These are phyloP conservation scores for Ranitomeya imitator DNA, from an alignment of 2,113 vertebrate species.

Conservation along the genomic window DNA sequence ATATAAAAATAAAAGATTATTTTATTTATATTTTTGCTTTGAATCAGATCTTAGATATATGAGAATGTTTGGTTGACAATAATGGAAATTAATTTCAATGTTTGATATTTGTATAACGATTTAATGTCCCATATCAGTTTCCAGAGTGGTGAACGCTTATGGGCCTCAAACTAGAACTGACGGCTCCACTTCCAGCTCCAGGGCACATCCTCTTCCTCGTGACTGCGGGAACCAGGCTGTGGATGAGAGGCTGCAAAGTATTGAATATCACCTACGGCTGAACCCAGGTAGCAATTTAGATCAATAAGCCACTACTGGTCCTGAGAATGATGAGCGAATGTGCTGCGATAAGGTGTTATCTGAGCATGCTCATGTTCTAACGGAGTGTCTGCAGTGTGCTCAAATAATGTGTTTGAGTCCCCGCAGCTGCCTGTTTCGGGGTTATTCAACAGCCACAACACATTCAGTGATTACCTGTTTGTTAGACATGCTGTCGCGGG, in stretches of 20 bases:
- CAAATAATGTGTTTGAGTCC: too few species aligned
- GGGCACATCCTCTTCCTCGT: conserved; percentile 65
- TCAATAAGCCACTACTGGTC: too few species aligned
- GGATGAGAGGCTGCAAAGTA: conserved; percentile 92
- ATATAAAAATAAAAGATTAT: too few species aligned
- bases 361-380: too few species aligned
- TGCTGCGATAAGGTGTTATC: too few species aligned
- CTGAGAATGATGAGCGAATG: too few species aligned
- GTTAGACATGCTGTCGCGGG: too few species aligned
- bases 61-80: neutral
- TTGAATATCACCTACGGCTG: conserved; percentile 90
- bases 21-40: neutral
- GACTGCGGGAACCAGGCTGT: conserved; percentile 89
- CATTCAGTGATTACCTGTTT: too few species aligned
- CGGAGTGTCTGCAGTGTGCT: too few species aligned
- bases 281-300: conserved; percentile 75
- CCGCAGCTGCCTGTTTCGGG: too few species aligned
- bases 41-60: neutral
- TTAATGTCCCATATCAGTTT: conserved; percentile 73
- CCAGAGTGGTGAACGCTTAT: conserved; percentile 92
- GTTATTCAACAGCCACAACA: too few species aligned
- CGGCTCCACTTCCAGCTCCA: conserved; percentile 72
- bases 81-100: neutral
- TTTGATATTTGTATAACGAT: neutral
- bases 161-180: conserved; percentile 87